Percentiles rank a stretch among this genome's conserved stretches.
Conservation (phyloP, 2,113 vertebrate genomes). For the Mustela lutreola region DNA sequence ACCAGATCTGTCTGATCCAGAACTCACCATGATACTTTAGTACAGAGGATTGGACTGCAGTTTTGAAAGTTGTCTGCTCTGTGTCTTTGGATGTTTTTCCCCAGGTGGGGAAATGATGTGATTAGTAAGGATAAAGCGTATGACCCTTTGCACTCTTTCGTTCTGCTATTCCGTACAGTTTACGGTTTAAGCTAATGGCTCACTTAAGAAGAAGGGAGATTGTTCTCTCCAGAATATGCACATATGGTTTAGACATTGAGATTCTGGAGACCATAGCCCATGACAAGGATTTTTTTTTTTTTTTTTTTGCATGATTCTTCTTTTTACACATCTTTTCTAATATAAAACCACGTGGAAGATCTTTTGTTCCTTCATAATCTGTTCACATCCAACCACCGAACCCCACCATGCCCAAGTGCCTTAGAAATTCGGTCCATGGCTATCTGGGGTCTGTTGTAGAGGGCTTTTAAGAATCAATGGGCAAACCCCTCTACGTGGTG, state of each 20-base stretch:
- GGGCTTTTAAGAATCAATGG: constrained; percentile 55
- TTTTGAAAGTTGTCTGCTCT: not conserved
- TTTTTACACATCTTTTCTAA: constrained; percentile 10
- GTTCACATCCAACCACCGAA: not conserved
- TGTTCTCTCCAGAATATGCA: not conserved
- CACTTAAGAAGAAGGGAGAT: not conserved
- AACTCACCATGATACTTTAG: not conserved
- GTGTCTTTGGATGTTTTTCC: not conserved
- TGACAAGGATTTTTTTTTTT: not conserved
- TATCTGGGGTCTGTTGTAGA: constrained; percentile 56
- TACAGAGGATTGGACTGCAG: not conserved
- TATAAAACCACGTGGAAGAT: not conserved
- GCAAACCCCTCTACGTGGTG: not conserved
- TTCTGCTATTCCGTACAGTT: not conserved
- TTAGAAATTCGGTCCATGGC: constrained; percentile 46
- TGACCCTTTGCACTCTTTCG: not conserved
- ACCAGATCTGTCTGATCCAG: not conserved
- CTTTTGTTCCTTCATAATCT: constrained; percentile 60
- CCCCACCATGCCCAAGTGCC: not conserved
- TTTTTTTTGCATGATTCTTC: not conserved
- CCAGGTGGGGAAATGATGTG: not conserved
- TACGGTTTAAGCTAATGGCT: not conserved
- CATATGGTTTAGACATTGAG: not conserved
- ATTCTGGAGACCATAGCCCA: not conserved
- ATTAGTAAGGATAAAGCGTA: not conserved